These are phyloP conservation scores for Solenodon paradoxus DNA, from an alignment of 2,113 vertebrate species.

Conservation along the genomic window DNA sequence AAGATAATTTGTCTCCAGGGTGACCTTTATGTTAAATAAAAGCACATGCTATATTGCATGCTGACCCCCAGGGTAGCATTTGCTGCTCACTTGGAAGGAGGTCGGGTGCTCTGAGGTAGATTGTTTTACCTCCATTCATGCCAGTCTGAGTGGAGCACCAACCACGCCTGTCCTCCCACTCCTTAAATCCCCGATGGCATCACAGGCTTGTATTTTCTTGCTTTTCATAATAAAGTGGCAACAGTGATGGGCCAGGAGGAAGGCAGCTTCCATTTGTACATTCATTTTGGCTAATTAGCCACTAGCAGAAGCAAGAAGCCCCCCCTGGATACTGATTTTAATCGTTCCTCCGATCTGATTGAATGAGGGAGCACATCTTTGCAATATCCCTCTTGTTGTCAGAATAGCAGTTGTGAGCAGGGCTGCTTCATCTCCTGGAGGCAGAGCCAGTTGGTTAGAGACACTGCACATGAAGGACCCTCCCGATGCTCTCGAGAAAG, in stretches of 20 bases:
- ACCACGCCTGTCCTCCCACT: not conserved
- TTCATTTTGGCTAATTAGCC: constrained; percentile 38
- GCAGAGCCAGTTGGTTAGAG: not conserved
- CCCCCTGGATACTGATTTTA: constrained; percentile 9
- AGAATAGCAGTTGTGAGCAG: not conserved
- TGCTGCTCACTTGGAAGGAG: not conserved
- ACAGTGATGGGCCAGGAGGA: not conserved
- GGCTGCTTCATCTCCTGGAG: not conserved
- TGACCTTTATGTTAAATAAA: not conserved
- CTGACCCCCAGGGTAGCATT: fast-evolving
- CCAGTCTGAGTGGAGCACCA: not conserved
- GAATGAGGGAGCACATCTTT: not conserved
- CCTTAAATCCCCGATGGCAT: not conserved
- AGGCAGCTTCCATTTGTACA: not conserved
- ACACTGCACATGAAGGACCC: not conserved
- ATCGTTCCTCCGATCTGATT: constrained; percentile 13
- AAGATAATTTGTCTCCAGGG: not conserved
- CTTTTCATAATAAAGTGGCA: constrained; percentile 1
- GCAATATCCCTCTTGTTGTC: constrained; percentile 33
- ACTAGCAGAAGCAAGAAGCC: not conserved
- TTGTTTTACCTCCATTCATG: not conserved
- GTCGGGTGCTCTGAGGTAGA: not conserved
- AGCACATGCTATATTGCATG: fast-evolving
- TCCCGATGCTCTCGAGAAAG: not conserved
- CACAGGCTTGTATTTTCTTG: not conserved